Evolutionary conservation across 2,888 invertebrate species (phyloP).

Genomic region (Metacarcinus magister): DNA sequence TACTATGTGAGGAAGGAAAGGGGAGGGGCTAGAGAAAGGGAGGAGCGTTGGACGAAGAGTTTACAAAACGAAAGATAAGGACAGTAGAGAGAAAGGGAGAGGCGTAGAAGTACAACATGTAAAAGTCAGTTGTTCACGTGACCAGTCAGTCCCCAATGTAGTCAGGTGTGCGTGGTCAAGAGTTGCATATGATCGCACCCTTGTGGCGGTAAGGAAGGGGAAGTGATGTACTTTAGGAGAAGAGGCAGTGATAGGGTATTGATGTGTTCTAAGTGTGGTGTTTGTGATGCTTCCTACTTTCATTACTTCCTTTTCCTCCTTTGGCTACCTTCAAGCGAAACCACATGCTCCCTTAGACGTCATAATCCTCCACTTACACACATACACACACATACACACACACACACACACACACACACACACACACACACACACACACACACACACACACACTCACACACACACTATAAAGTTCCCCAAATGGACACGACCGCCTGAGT

Average conservation of each 20-base stretch:
- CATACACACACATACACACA: not conserved
- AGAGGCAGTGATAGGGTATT: not conserved
- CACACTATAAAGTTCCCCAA: not conserved
- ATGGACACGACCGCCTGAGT: not conserved
- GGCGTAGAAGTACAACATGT: not conserved
- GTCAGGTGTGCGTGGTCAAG: not conserved
- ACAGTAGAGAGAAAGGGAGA: conserved; percentile 28
- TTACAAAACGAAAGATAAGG: not conserved
- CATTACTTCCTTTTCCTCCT: not conserved
- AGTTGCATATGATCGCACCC: too few relatives aligned
- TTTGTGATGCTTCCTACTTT: too few relatives aligned
- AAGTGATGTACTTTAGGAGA: not conserved
- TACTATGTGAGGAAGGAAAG: not conserved
- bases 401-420: conserved; percentile 29
- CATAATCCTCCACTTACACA: not conserved
- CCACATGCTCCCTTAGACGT: not conserved
- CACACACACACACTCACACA: not conserved
- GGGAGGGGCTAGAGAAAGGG: not conserved
- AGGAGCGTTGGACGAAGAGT: not conserved
- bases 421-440: not conserved
- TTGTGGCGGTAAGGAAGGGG: not conserved
- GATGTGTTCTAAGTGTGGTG: too few relatives aligned
- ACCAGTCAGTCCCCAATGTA: too few relatives aligned
- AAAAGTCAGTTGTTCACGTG: not conserved
- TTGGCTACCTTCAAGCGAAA: not conserved